These are phyloP conservation scores for Willowsia nigromaculata DNA, from an alignment of 2,888 invertebrate genomes.

Conservation along the genomic window DNA sequence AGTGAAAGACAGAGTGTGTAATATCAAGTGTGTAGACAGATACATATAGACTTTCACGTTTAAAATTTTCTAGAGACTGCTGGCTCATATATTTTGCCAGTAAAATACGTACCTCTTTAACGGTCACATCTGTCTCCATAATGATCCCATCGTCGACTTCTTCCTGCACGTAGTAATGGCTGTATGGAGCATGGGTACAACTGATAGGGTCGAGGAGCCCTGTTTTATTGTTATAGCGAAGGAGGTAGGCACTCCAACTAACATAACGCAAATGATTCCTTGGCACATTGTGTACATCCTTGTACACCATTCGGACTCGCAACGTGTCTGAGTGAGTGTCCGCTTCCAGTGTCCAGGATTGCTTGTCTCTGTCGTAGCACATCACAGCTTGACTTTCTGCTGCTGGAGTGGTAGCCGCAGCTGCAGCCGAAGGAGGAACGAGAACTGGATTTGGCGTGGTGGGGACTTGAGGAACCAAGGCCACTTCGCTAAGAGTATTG, in stretches of 20 bases:
- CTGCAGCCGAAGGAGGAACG: constrained; percentile 64
- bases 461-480: constrained; percentile 78
- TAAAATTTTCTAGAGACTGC: background rate
- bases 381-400: constrained; percentile 81
- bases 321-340: constrained; percentile 89
- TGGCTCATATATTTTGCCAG: background rate
- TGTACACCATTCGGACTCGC: constrained; percentile 87
- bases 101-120: constrained; percentile 84
- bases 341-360: constrained; percentile 87
- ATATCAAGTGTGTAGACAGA: background rate
- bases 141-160: constrained; percentile 89
- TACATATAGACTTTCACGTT: no score
- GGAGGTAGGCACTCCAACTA: constrained; percentile 87
- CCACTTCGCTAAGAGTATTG: constrained; percentile 85
- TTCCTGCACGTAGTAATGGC: constrained; percentile 90
- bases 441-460: constrained; percentile 68
- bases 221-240: constrained; percentile 83
- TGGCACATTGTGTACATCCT: constrained; percentile 89
- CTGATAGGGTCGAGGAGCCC: constrained; percentile 85
- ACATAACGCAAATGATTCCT: constrained; percentile 87
- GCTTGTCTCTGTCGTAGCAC: constrained; percentile 91
- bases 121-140: constrained; percentile 89
- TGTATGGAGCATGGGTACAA: constrained; percentile 87
- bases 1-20: no score
- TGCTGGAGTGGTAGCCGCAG: constrained; percentile 49